phyloP scores from a whole-genome alignment of 1,140 invertebrate genomes.

The Temnothorax nylanderi region DNA sequence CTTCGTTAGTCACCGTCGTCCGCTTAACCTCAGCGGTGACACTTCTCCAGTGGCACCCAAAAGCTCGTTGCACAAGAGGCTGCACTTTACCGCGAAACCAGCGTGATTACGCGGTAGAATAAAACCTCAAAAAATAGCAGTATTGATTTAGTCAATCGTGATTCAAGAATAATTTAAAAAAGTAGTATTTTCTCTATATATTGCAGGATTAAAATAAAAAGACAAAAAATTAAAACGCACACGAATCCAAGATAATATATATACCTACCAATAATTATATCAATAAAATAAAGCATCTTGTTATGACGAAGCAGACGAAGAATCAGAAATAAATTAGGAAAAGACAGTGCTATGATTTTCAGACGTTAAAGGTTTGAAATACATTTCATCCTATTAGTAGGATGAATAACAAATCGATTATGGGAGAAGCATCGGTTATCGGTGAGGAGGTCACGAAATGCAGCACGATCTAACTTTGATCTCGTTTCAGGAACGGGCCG shows the following conservation, averaged over 20 bases:
- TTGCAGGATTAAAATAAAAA: not conserved
- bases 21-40: conserved; percentile 51
- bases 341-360: not conserved
- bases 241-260: not conserved
- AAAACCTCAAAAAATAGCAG: conserved; percentile 14
- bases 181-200: not conserved
- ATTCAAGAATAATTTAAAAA: not conserved
- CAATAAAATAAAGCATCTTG: not conserved
- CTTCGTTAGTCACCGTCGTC: conserved; percentile 54
- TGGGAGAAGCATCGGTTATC: not conserved
- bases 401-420: conserved; percentile 2
- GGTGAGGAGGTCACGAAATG: not conserved
- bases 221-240: not conserved
- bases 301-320: not conserved
- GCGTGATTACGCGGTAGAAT: conserved; percentile 28
- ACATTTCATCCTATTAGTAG: not conserved
- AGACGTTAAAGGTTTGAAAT: not conserved
- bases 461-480: conserved; percentile 29
- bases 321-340: not conserved
- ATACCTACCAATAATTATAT: not conserved
- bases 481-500: conserved; percentile 39
- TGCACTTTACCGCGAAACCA: not conserved
- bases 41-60: conserved; percentile 37
- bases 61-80: conserved; percentile 1
- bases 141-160: not conserved